A percentile compares a stretch with the other conserved stretches of the same genome.
Conservation (phyloP, 2,113 vertebrate species). For the Dendropsophus ebraccatus region DNA sequence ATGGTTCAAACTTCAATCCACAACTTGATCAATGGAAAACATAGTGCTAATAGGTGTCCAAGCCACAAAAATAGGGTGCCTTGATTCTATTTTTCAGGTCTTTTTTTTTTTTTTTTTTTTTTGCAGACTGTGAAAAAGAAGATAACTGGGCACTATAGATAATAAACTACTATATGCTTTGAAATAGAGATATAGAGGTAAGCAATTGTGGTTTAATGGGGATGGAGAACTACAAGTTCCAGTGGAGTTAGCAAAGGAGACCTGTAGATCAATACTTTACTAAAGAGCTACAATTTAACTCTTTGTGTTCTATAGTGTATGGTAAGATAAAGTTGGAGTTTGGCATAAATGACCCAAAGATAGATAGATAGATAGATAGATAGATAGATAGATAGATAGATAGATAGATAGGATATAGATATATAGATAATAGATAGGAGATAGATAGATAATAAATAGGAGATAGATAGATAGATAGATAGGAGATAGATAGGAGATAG, state of each 20-base stretch:
- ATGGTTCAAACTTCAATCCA: conserved; percentile 54
- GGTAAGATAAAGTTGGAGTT: not conserved
- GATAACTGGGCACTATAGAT: conserved; percentile 23
- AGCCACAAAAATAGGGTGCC: conserved; percentile 41
- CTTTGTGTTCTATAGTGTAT: not conserved
- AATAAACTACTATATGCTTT: conserved; percentile 29
- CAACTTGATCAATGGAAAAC: conserved; percentile 50
- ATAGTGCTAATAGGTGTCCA: conserved; percentile 47
- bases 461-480: no score
- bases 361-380: no score
- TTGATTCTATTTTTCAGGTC: conserved; percentile 40
- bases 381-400: no score
- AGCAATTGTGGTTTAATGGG: not conserved
- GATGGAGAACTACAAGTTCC: conserved; percentile 7
- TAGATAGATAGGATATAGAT: no score
- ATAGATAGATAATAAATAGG: no score
- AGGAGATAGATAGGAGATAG: no score
- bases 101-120: conserved; percentile 2
- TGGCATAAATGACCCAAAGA: no score
- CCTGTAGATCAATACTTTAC: not conserved
- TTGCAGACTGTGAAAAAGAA: conserved; percentile 9
- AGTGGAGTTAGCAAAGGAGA: not conserved
- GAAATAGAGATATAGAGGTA: conserved; percentile 1
- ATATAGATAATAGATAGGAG: no score
- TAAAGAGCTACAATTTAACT: not conserved